These are phyloP conservation scores for Drosophila quadrilineata DNA, from an alignment of 1,140 invertebrate species.

Conservation along the genomic window DNA sequence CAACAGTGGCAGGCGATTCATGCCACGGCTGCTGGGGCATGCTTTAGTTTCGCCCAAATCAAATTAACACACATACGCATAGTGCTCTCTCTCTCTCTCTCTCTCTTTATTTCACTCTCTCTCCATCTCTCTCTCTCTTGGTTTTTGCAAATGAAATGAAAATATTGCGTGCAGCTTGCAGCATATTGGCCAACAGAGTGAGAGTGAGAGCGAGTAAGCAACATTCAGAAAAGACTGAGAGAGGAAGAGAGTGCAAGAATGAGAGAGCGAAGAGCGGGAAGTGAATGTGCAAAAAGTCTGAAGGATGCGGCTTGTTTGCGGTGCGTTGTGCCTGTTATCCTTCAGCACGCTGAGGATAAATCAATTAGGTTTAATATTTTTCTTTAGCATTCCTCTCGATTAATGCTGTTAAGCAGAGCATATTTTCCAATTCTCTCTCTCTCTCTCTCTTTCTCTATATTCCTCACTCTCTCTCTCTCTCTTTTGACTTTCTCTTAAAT, in stretches of 20 bases:
- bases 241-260: background rate
- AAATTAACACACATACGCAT: slow-evolving; percentile 19
- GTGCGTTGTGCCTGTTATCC: background rate
- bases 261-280: too few species aligned
- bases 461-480: too few species aligned
- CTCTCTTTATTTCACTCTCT: too few species aligned
- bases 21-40: too few species aligned
- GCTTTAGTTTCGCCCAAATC: slow-evolving; percentile 22
- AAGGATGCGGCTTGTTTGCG: background rate
- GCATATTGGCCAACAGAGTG: slow-evolving; percentile 3
- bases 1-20: too few species aligned
- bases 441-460: too few species aligned
- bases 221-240: background rate
- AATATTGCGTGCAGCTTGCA: slow-evolving; percentile 6
- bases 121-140: too few species aligned
- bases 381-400: background rate
- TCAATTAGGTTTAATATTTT: slow-evolving; percentile 15
- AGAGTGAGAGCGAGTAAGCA: background rate
- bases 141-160: slow-evolving; percentile 22
- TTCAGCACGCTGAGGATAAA: slow-evolving; percentile 2
- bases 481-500: too few species aligned
- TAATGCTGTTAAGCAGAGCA: background rate
- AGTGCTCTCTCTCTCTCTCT: too few species aligned
- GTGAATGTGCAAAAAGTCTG: slow-evolving; percentile 4
- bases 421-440: background rate